These are phyloP conservation scores for Andrena flavipes DNA, from an alignment of 2,888 invertebrate genomes.

Conservation along the genomic window DNA sequence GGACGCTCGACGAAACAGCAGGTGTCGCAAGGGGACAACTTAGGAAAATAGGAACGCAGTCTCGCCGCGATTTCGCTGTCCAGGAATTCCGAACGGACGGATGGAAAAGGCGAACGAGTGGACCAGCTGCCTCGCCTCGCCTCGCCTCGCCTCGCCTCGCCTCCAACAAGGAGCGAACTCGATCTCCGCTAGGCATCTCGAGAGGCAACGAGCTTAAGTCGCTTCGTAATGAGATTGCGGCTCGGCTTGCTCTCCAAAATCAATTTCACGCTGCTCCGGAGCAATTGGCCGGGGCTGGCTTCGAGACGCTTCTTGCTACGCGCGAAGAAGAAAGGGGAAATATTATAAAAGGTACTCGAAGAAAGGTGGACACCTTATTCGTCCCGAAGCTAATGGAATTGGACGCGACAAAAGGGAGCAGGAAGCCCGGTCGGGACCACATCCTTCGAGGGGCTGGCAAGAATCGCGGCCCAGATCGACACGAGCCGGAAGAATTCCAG, in stretches of 20 bases:
- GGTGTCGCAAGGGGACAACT: background rate
- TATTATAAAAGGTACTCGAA: background rate
- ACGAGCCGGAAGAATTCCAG: conserved; percentile 54
- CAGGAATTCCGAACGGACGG: conserved; percentile 16
- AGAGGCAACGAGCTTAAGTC: conserved; percentile 11
- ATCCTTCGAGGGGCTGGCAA: background rate
- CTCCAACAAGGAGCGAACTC: conserved; percentile 30
- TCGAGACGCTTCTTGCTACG: too few species aligned
- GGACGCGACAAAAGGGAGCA: background rate
- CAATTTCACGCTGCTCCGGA: conserved; percentile 20
- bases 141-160: conserved; percentile 20
- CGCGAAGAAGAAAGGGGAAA: background rate
- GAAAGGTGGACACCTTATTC: background rate
- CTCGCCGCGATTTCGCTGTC: background rate
- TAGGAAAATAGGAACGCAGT: too few species aligned
- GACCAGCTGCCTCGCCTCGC: conserved; percentile 49
- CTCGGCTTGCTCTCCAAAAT: conserved; percentile 10
- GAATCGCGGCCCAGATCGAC: conserved; percentile 43
- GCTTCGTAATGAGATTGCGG: conserved; percentile 36
- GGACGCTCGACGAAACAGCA: background rate
- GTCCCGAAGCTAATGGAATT: background rate
- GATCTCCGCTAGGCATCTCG: conserved; percentile 26
- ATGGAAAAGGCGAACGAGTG: conserved; percentile 27
- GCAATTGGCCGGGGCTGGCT: too few species aligned
- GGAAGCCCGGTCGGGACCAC: background rate